A percentile compares a stretch with the other conserved stretches of the same genome.
Conservation (phyloP, 2,888 invertebrate genomes). For the Pterostichus niger region DNA sequence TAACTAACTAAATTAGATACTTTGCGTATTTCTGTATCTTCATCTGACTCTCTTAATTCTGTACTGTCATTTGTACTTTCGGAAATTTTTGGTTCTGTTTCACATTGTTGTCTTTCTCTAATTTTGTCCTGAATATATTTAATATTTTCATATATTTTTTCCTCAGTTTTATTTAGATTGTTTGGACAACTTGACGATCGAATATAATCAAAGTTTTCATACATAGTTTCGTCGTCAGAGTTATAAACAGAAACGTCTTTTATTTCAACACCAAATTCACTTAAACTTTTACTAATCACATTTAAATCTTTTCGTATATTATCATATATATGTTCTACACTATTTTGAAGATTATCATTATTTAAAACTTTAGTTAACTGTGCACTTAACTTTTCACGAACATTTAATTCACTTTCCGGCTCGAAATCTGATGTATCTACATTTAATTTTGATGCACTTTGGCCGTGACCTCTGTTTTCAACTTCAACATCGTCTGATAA, state of each 20-base stretch:
- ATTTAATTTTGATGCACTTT: slow-evolving; percentile 24
- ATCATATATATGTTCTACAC: slow-evolving; percentile 10
- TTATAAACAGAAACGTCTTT: slow-evolving; percentile 2
- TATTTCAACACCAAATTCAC: background rate
- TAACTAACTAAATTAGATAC: slow-evolving; percentile 34
- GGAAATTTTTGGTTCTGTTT: background rate
- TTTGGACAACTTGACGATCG: background rate
- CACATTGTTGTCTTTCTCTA: background rate
- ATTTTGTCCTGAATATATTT: slow-evolving; percentile 3
- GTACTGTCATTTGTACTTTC: background rate
- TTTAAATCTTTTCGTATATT: background rate
- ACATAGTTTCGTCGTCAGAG: slow-evolving; percentile 1
- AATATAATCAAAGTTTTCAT: background rate
- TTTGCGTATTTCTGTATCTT: background rate
- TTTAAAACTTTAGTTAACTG: background rate
- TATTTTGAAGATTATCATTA: background rate
- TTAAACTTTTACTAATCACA: slow-evolving; percentile 8
- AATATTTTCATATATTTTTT: slow-evolving; percentile 9
- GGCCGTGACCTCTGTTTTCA: background rate
- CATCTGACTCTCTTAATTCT: background rate
- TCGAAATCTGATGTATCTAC: background rate
- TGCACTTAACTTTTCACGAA: background rate
- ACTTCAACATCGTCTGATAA: background rate
- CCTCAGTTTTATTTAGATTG: background rate
- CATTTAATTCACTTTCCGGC: background rate